These are phyloP conservation scores for Kryptolebias ocellatus DNA, from an alignment of 2,797 vertebrate species.

Conservation along the genomic window DNA sequence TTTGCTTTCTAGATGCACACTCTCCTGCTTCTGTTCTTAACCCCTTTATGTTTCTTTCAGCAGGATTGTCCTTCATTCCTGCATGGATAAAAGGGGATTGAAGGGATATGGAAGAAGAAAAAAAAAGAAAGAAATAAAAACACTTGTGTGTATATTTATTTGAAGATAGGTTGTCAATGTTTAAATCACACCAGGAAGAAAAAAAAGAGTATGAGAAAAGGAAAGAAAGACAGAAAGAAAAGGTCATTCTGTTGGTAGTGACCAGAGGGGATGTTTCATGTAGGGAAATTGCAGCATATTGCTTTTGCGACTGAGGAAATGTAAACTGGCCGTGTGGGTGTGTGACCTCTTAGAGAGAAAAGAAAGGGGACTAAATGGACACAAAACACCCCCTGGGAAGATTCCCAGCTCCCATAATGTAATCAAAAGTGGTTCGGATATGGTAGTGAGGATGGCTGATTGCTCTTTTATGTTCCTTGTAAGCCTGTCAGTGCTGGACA, in stretches of 20 bases:
- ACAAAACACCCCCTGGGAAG: constrained; percentile 82
- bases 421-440: constrained; percentile 62
- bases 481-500: constrained; percentile 34
- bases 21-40: constrained; percentile 36
- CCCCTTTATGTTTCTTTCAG: constrained; percentile 60
- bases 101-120: constrained; percentile 11
- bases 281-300: constrained; percentile 82
- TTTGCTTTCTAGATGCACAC: constrained; percentile 63
- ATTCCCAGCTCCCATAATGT: constrained; percentile 65
- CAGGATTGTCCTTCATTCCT: constrained; percentile 71
- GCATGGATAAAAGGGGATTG: constrained; percentile 67
- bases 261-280: constrained; percentile 83
- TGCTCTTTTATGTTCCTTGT: constrained; percentile 40
- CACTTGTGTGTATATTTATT: constrained; percentile 65
- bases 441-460: constrained; percentile 48
- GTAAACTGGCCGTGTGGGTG: constrained; percentile 81
- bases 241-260: constrained; percentile 83
- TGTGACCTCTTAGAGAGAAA: constrained; percentile 77
- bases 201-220: constrained; percentile 17
- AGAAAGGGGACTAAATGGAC: constrained; percentile 77
- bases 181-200: constrained; percentile 64
- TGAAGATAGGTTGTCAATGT: constrained; percentile 77
- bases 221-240: constrained; percentile 58
- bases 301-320: constrained; percentile 84
- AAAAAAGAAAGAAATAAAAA: constrained; percentile 28